Conservation (phyloP, 2,113 vertebrate genomes). For the Callopanchax toddi region DNA sequence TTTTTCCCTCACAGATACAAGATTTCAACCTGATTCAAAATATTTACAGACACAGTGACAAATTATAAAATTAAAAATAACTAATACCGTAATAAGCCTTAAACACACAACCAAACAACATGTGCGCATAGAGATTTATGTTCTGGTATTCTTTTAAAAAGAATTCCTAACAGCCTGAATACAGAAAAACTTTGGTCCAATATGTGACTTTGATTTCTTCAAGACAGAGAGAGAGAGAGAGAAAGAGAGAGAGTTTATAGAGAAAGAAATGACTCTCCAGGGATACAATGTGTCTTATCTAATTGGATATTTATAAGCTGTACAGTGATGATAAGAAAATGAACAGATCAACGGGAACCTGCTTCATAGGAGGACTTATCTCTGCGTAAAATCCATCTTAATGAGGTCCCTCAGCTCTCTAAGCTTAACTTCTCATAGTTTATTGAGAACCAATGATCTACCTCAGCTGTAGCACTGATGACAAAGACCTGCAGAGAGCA, state of each 20-base stretch:
- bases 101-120: too few species aligned
- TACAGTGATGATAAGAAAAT: slow-evolving; percentile 5
- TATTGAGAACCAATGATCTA: slow-evolving; percentile 48
- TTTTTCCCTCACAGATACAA: too few species aligned
- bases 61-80: too few species aligned
- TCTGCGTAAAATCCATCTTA: slow-evolving; percentile 34
- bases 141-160: neutral
- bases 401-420: slow-evolving; percentile 15
- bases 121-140: too few species aligned
- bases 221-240: slow-evolving; percentile 3
- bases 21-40: too few species aligned
- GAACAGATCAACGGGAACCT: slow-evolving; percentile 12
- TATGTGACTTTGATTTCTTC: slow-evolving; percentile 22
- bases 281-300: slow-evolving; percentile 38
- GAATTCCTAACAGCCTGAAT: slow-evolving; percentile 24
- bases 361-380: slow-evolving; percentile 25
- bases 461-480: slow-evolving; percentile 35
- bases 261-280: slow-evolving; percentile 13
- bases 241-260: too few species aligned
- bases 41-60: too few species aligned
- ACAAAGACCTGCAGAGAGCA: slow-evolving; percentile 31
- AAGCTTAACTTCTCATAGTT: slow-evolving; percentile 28
- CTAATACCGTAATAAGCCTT: too few species aligned
- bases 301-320: slow-evolving; percentile 43
- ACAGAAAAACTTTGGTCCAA: slow-evolving; percentile 28